Evolutionary conservation across 2,888 invertebrate species (phyloP).

Genomic region (Schizotus pectinicornis): DNA sequence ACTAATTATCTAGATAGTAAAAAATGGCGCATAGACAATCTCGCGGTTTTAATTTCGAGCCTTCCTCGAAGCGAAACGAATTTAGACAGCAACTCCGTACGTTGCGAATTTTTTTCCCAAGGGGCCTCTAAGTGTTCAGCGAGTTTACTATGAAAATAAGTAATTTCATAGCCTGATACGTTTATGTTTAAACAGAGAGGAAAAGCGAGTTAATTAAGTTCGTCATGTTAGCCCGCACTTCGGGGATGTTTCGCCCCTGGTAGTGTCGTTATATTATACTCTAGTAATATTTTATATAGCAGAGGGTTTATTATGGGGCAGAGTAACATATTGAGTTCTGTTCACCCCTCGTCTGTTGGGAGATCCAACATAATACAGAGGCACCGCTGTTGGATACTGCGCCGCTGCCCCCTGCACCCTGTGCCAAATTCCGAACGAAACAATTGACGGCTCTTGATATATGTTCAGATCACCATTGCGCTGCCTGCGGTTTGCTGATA

Average conservation of each 20-base stretch:
- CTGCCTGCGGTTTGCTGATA: constrained; percentile 40
- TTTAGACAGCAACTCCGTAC: not conserved
- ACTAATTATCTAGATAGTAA: constrained; percentile 17
- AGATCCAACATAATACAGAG: constrained; percentile 14
- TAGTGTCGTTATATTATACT: constrained; percentile 49
- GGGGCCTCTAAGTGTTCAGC: constrained; percentile 5
- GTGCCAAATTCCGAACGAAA: constrained; percentile 35
- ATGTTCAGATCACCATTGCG: constrained; percentile 37
- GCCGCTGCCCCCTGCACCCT: not conserved
- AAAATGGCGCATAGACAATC: not conserved
- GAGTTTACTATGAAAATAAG: constrained; percentile 43
- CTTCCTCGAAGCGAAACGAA: not conserved
- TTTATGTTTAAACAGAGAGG: constrained; percentile 51
- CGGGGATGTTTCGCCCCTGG: constrained; percentile 44
- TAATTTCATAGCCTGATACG: constrained; percentile 48
- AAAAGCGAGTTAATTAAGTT: constrained; percentile 51
- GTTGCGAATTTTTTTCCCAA: constrained; percentile 12
- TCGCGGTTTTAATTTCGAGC: not conserved
- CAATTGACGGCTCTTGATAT: constrained; percentile 43
- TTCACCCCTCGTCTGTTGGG: constrained; percentile 35
- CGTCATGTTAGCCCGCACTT: constrained; percentile 47
- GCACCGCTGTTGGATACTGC: constrained; percentile 15
- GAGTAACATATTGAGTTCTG: constrained; percentile 44
- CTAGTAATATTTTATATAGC: constrained; percentile 48
- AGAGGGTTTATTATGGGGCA: constrained; percentile 41